Evolutionary conservation across 2,888 invertebrate species (phyloP).

Genomic region (Parascotia fuliginaria): DNA sequence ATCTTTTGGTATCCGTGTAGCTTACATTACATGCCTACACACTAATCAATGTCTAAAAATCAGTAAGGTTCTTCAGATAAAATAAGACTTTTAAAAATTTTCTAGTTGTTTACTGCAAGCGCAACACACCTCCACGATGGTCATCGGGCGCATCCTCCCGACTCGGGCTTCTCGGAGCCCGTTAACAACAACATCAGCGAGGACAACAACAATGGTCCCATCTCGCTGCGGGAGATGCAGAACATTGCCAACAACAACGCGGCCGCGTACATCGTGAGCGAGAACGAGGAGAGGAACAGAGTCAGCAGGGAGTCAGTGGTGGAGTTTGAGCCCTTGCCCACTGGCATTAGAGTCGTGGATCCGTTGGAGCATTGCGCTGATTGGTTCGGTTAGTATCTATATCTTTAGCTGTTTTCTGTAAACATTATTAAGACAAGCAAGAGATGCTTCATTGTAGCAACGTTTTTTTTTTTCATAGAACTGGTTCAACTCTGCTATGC

Average conservation of each 20-base stretch:
- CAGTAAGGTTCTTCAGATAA: conserved; percentile 2
- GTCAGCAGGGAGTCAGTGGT: conserved; percentile 77
- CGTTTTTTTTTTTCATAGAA: too few relatives aligned
- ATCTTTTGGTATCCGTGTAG: too few relatives aligned
- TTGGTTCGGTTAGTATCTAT: conserved; percentile 74
- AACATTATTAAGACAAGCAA: too few relatives aligned
- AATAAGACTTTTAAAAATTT: neutral
- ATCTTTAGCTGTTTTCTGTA: too few relatives aligned
- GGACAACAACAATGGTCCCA: conserved; percentile 85
- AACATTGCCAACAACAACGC: conserved; percentile 86
- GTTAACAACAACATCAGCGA: conserved; percentile 79
- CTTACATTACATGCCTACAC: too few relatives aligned
- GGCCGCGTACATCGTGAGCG: conserved; percentile 80
- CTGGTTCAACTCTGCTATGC: too few relatives aligned
- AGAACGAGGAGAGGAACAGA: conserved; percentile 78
- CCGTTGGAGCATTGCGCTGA: conserved; percentile 74
- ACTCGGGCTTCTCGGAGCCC: conserved; percentile 77
- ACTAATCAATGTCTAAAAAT: too few relatives aligned
- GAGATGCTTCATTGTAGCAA: too few relatives aligned
- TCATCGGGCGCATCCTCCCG: conserved; percentile 71
- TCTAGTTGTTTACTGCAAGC: conserved; percentile 75
- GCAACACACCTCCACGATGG: conserved; percentile 75
- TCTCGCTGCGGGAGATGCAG: conserved; percentile 84
- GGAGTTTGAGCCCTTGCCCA: conserved; percentile 76
- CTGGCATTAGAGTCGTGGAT: conserved; percentile 65